These are phyloP conservation scores for Bolinopsis microptera DNA, from an alignment of 37 sponge, comb jelly and placozoan genomes.

Conservation along the genomic window DNA sequence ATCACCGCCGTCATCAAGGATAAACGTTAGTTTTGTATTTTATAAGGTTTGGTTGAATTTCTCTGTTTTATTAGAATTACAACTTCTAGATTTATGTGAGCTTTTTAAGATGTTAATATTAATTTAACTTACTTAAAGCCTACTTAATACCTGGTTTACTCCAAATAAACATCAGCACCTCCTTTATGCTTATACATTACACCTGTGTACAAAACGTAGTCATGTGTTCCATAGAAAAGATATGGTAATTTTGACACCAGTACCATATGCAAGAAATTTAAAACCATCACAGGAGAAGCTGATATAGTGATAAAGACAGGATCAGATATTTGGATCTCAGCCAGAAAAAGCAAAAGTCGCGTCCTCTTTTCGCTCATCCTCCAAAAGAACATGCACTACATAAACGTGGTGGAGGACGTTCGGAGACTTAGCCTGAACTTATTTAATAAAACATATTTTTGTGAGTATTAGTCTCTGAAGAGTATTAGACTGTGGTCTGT, in stretches of 20 bases:
- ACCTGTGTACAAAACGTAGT: too few species aligned
- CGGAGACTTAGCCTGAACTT: neutral
- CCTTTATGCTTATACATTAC: too few species aligned
- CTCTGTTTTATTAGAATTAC: neutral
- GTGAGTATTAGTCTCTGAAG: neutral
- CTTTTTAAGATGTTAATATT: too few species aligned
- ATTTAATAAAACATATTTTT: conserved; percentile 35
- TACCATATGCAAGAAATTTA: too few species aligned
- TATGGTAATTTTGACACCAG: too few species aligned
- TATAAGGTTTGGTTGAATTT: too few species aligned
- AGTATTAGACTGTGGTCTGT: neutral
- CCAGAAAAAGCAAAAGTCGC: conserved; percentile 45
- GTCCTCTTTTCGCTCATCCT: conserved; percentile 10
- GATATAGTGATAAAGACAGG: conserved; percentile 17
- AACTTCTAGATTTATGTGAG: too few species aligned
- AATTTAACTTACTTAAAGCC: too few species aligned
- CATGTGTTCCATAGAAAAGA: too few species aligned
- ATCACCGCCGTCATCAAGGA: conserved; percentile 9
- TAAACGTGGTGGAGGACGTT: conserved; percentile 26
- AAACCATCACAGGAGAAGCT: conserved; percentile 17
- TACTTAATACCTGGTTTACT: too few species aligned
- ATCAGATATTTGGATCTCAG: conserved; percentile 49
- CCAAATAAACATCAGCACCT: too few species aligned
- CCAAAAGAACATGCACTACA: conserved; percentile 31
- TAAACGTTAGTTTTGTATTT: conserved; percentile 29